Base-by-base conservation (phyloP, 2,113 vertebrate genomes). In the Pseudolaguvia tuberculata region DNA sequence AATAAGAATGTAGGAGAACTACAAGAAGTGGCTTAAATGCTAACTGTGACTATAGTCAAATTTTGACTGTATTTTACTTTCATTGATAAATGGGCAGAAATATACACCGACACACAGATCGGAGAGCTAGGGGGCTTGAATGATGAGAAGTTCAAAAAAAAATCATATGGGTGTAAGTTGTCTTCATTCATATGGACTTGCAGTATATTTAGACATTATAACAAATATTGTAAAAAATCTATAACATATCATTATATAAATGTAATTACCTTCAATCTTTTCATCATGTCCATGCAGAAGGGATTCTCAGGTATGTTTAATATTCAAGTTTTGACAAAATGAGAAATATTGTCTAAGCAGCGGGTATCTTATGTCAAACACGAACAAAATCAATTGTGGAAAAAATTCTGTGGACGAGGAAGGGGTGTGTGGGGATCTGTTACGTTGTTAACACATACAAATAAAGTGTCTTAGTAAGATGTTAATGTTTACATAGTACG, bases 291-390 rank as follows among this genome's bases (percentile, higher is more conserved):
- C 74, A 59, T 71, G 29, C 68, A 56, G 42, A 73, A 57, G 29
- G 66, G 47, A 73, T 53, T 71, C 51, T 31, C 77, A 79, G 51
- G 69, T 79, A 83, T 78, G 80, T 84, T 78, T 61, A 70, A 68
- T 35, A 73, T 79, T 42, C 1, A 7, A 42, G 7, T 42, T 42
- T 35, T 35, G 39, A 9, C 39, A 42, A 35, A 35, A 35, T 35
- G 31, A 35, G 31, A 76, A 29, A 70, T 78, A 72, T 59, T 79
- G 70, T 45, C 62, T 58, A 84, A 31, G 71, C 84, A 80, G 84
- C 81, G 51, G 78, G 65, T 51, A 70, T 72, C 75, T 76, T 78
- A 79, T 79, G 81, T 84, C 71, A 68, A 51, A 74, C 10, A 51
- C 55, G 79, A 47, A 20, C 78, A 65, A 39, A 72, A 29, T 31